phyloP scores from a whole-genome alignment of 2,888 invertebrate species.

The Quadroppia sp. region DNA sequence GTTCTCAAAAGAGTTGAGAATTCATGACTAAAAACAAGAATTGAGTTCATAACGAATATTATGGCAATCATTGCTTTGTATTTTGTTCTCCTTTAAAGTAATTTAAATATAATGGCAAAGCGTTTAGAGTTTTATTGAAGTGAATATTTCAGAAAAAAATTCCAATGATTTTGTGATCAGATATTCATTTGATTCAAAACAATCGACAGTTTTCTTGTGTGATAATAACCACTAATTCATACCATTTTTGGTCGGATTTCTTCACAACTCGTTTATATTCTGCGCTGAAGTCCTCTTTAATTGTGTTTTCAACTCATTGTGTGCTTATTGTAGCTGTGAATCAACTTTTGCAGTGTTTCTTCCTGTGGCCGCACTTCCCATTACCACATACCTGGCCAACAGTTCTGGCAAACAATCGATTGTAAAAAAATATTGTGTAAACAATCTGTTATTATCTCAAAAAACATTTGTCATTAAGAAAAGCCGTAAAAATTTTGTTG shows the following conservation, averaged over 20 bases:
- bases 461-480: too few relatives aligned
- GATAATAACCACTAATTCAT: background rate
- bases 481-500: background rate
- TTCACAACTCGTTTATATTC: background rate
- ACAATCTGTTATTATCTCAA: too few relatives aligned
- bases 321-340: background rate
- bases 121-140: background rate
- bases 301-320: background rate
- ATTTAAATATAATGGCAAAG: background rate
- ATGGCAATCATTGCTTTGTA: background rate
- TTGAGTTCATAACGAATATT: constrained; percentile 9
- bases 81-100: background rate
- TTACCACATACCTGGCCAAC: too few relatives aligned
- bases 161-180: constrained; percentile 7
- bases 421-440: too few relatives aligned
- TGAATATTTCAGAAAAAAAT: background rate
- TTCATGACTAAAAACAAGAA: background rate
- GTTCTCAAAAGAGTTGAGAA: background rate
- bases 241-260: background rate
- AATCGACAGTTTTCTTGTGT: background rate
- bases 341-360: background rate
- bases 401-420: too few relatives aligned
- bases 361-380: too few relatives aligned
- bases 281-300: background rate
- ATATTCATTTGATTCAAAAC: background rate